phyloP scores from a whole-genome alignment of 2,113 vertebrate genomes.

The Leucoraja erinaceus region DNA sequence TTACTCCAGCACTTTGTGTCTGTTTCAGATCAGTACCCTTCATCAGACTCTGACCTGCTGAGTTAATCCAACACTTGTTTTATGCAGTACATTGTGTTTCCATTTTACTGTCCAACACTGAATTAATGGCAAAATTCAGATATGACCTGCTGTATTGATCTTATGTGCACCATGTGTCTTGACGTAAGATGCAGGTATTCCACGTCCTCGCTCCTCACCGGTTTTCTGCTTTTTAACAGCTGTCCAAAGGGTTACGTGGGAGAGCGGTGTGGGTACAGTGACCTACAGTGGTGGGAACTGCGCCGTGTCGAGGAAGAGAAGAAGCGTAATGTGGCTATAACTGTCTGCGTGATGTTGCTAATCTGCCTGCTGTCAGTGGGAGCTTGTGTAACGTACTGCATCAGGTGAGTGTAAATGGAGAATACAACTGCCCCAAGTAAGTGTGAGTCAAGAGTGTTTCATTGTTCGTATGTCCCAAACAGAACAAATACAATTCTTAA shows the following conservation, averaged over 20 bases:
- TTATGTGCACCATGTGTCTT: not conserved
- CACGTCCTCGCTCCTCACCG: not conserved
- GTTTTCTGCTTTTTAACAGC: constrained; percentile 51
- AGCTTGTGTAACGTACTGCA: constrained; percentile 58
- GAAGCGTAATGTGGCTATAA: constrained; percentile 56
- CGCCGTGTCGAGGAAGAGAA: constrained; percentile 57
- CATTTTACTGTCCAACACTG: not conserved
- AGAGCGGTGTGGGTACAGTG: constrained; percentile 80
- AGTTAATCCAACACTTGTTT: too few relatives aligned
- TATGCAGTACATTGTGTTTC: too few relatives aligned
- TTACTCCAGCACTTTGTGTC: too few relatives aligned
- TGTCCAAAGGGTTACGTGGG: constrained; percentile 72
- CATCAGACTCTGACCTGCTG: too few relatives aligned
- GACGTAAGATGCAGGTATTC: not conserved
- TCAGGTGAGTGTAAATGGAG: constrained; percentile 57
- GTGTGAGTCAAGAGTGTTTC: too few relatives aligned
- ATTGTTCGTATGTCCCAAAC: too few relatives aligned
- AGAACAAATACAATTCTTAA: too few relatives aligned
- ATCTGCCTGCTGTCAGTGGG: constrained; percentile 62
- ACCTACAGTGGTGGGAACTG: constrained; percentile 81
- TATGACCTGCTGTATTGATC: not conserved
- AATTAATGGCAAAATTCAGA: not conserved
- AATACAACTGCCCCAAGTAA: too few relatives aligned
- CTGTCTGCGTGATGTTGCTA: constrained; percentile 48
- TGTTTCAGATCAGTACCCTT: too few relatives aligned